Evolutionary conservation across 2,888 invertebrate species (phyloP).

Genomic region (Thereva unica): DNA sequence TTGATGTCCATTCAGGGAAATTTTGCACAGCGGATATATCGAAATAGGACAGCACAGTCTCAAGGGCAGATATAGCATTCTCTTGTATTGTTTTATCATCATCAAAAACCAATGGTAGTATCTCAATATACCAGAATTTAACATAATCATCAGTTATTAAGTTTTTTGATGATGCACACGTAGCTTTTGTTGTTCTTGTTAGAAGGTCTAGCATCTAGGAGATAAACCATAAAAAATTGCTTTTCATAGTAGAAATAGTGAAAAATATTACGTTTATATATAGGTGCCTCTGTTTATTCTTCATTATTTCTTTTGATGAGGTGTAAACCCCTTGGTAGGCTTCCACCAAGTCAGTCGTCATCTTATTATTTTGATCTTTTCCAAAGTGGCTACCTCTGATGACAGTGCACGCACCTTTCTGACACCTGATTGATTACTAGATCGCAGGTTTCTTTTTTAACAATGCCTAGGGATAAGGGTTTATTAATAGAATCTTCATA

Average conservation of each 20-base stretch:
- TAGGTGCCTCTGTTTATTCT: constrained; percentile 53
- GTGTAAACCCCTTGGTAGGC: constrained; percentile 54
- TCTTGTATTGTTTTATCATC: constrained; percentile 51
- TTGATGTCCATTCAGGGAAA: constrained; percentile 56
- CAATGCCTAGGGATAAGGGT: no score
- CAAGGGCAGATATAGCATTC: constrained; percentile 55
- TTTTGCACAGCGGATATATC: constrained; percentile 55
- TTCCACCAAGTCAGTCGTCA: constrained; percentile 34
- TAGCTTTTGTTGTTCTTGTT: constrained; percentile 54
- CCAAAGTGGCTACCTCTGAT: no score
- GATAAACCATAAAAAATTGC: constrained; percentile 31
- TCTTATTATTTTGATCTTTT: not conserved
- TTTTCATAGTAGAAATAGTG: constrained; percentile 1
- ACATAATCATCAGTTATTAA: constrained; percentile 56
- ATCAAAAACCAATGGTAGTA: constrained; percentile 60
- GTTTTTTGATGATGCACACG: constrained; percentile 45
- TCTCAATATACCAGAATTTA: constrained; percentile 59
- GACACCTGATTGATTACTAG: no score
- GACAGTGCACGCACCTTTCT: no score
- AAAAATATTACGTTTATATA: constrained; percentile 51
- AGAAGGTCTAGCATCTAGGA: constrained; percentile 57
- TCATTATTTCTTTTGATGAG: constrained; percentile 55
- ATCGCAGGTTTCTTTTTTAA: no score
- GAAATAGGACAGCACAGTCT: constrained; percentile 58
- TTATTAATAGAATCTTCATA: no score